Base-by-base conservation (phyloP, 2,113 vertebrate species). In the Caranx ignobilis region DNA sequence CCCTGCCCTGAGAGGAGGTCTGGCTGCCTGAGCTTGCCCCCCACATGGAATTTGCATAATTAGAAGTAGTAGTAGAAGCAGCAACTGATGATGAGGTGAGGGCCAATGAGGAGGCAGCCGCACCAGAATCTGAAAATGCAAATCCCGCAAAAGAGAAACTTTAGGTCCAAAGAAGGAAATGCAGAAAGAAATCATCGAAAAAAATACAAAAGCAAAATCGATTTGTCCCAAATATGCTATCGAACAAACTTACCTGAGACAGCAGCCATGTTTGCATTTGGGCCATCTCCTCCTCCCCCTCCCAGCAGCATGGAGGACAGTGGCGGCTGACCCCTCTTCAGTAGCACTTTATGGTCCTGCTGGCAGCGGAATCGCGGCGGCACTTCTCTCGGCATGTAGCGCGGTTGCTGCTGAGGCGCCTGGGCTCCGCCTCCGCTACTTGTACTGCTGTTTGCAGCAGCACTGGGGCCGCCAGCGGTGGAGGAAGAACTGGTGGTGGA, bases 11-110 rank as follows among this genome's bases (percentile, higher is more conserved):
- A 97, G 96, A 94, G 93, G 97, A 96, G 96, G 96, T 96, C 95
- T 97, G 95, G 95, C 95, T 97, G 95, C 96, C 93, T 88, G 94
- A 97, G 96, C 97, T 96, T 81, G 95, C 92, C 95, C 97, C 97
- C 98, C 97, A 99, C 97, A 96, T 98, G 96, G 98, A 98, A 99
- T 98, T 99, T 99, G 98, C 98, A 99, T 99, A 99, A 99, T 99
- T 99, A 96, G 97, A 97, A 98, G 96, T 96, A 97, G 97, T 96
- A 96, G 94, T 90, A 93, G 94, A 95, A 95, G 95, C 91, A 95
- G 94, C 94, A 90, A 93, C 92, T 95, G 95, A 95, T 94, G 94
- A 95, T 90, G 94, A 95, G 83, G 92, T 93, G 89, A 93, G 94
- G 88, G 93, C 88, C 89, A 93, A 90, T 88, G 94, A 94, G 88